These are phyloP conservation scores for Epinotia nisella DNA, from an alignment of 2,888 invertebrate species.

Conservation along the genomic window DNA sequence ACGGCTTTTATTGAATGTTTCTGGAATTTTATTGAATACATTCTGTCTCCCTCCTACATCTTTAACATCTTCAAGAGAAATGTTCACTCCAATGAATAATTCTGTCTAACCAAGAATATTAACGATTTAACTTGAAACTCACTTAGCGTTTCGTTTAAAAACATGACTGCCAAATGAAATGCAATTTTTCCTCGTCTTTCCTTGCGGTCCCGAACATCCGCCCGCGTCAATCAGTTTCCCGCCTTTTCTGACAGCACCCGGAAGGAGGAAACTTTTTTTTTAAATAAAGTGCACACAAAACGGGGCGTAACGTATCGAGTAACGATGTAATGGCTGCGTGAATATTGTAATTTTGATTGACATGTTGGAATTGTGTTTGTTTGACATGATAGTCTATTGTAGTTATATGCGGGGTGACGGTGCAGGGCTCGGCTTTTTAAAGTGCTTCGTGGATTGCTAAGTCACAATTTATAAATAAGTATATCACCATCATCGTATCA, in stretches of 20 bases:
- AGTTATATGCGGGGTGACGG: background rate
- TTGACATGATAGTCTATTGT: slow-evolving; percentile 7
- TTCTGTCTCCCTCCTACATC: no score
- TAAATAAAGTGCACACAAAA: slow-evolving; percentile 45
- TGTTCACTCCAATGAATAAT: no score
- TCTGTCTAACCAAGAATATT: background rate
- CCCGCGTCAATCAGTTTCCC: slow-evolving; percentile 74
- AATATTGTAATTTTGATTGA: slow-evolving; percentile 26
- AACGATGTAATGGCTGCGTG: slow-evolving; percentile 25
- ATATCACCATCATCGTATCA: no score
- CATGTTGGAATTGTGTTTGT: slow-evolving; percentile 21
- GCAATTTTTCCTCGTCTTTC: slow-evolving; percentile 61
- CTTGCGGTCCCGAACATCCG: slow-evolving; percentile 55
- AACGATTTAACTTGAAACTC: background rate
- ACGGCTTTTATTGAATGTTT: no score
- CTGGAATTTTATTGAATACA: no score
- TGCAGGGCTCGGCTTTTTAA: no score
- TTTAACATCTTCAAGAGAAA: no score
- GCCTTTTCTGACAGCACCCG: slow-evolving; percentile 69
- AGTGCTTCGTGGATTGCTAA: no score
- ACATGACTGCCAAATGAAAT: slow-evolving; percentile 61
- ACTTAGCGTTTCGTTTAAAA: slow-evolving; percentile 46
- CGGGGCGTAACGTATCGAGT: slow-evolving; percentile 44
- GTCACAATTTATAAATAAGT: no score
- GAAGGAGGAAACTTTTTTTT: slow-evolving; percentile 44